Conservation (phyloP, 2,888 invertebrate genomes). For the Pollenia amentaria region DNA sequence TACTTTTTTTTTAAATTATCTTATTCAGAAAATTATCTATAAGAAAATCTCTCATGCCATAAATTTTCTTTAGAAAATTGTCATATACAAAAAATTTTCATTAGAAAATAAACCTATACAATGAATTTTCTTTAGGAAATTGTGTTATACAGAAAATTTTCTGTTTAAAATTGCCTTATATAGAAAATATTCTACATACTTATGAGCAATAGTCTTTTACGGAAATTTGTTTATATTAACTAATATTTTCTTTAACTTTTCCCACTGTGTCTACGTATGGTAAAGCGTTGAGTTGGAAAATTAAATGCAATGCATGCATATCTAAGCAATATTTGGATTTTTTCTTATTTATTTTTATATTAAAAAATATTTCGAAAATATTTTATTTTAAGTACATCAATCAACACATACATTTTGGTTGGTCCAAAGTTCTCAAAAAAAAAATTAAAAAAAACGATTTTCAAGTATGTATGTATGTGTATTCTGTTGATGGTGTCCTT, state of each 20-base stretch:
- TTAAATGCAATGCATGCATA: slow-evolving; percentile 18
- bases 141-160: no score
- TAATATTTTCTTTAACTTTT: background rate
- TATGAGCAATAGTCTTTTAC: no score
- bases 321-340: slow-evolving; percentile 2
- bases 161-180: no score
- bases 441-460: background rate
- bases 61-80: no score
- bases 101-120: no score
- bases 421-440: background rate
- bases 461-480: background rate
- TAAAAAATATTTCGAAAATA: slow-evolving; percentile 21
- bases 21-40: no score
- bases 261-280: slow-evolving; percentile 30
- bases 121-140: no score
- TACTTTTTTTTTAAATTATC: no score
- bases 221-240: no score
- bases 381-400: background rate
- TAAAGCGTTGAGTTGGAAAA: slow-evolving; percentile 52
- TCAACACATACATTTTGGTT: background rate
- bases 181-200: no score
- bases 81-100: no score
- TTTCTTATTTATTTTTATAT: slow-evolving; percentile 40
- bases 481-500: slow-evolving; percentile 38
- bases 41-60: no score